These are phyloP conservation scores for Morelia viridis DNA, from an alignment of 2,797 vertebrate species.

Conservation along the genomic window DNA sequence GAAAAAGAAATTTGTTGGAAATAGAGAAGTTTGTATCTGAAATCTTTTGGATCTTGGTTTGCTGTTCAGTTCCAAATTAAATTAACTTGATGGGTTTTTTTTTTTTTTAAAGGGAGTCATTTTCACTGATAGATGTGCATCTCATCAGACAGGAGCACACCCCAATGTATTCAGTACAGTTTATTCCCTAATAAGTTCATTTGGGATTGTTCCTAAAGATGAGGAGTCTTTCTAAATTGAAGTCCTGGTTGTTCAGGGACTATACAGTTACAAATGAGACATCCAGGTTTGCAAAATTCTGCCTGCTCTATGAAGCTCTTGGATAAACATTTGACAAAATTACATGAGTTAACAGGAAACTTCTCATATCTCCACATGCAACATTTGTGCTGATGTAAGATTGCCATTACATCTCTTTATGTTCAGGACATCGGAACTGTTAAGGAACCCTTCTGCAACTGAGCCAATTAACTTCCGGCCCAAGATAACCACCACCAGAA, in stretches of 20 bases:
- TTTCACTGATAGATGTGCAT: not conserved
- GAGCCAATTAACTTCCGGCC: not conserved
- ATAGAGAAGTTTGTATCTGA: not conserved
- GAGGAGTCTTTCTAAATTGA: too few species aligned
- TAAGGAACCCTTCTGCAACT: not conserved
- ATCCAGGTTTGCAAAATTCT: not conserved
- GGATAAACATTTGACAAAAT: not conserved
- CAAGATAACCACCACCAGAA: not conserved
- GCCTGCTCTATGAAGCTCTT: not conserved
- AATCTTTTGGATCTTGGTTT: not conserved
- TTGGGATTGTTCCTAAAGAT: not conserved
- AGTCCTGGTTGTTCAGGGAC: too few species aligned
- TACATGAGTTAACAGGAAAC: not conserved
- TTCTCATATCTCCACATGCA: not conserved
- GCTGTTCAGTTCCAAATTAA: not conserved
- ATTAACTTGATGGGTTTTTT: not conserved
- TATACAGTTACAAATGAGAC: not conserved
- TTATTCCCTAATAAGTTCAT: not conserved
- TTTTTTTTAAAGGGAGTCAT: not conserved
- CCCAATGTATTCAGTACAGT: not conserved
- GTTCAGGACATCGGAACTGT: not conserved
- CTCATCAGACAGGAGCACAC: too few species aligned
- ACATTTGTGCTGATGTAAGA: not conserved
- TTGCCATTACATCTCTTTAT: not conserved
- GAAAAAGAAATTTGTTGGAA: conserved; percentile 4